phyloP scores from a whole-genome alignment of 2,797 vertebrate genomes.

The Hipposideros larvatus region DNA sequence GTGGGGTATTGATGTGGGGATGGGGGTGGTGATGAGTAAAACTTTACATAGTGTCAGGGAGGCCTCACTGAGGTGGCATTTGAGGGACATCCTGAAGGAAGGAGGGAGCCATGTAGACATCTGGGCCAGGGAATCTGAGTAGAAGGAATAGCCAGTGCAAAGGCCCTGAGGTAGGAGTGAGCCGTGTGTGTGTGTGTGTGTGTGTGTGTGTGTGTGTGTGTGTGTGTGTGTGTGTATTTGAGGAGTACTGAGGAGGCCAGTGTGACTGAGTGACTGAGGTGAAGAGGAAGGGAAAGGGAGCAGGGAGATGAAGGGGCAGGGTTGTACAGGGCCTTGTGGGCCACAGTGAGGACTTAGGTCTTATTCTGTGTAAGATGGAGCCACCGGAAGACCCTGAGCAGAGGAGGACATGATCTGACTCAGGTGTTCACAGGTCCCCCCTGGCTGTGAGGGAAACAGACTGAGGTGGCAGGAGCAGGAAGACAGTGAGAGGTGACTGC shows the following conservation, averaged over 20 bases:
- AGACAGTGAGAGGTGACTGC: background rate
- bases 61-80: background rate
- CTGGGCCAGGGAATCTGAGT: background rate
- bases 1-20: no score
- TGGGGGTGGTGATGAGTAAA: background rate
- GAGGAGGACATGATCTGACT: background rate
- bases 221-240: background rate
- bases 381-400: background rate
- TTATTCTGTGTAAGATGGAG: background rate
- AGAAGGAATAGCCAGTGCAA: background rate
- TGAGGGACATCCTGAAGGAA: background rate
- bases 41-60: background rate
- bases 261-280: background rate
- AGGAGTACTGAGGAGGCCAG: background rate
- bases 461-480: no score
- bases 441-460: background rate
- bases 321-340: background rate
- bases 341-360: background rate
- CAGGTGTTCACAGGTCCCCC: background rate
- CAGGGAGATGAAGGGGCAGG: accelerated
- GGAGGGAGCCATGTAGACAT: background rate
- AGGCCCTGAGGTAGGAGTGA: background rate
- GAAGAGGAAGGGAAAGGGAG: background rate
- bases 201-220: no score
- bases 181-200: no score